These are phyloP conservation scores for Buathra laborator DNA, from an alignment of 2,888 invertebrate genomes.

Conservation along the genomic window DNA sequence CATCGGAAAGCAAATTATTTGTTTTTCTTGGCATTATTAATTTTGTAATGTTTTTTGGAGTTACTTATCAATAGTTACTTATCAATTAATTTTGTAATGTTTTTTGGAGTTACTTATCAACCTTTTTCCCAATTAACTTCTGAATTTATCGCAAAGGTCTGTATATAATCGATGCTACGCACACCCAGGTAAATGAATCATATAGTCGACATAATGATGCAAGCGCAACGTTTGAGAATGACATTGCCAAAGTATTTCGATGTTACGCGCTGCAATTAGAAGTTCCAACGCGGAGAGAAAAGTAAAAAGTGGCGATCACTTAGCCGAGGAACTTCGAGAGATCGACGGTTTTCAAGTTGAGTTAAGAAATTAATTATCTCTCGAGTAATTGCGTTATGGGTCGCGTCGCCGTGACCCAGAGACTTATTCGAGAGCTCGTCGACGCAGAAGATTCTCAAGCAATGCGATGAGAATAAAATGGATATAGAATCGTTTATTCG, in stretches of 20 bases:
- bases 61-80: too few relatives aligned
- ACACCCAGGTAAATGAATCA: too few relatives aligned
- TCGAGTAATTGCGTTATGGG: constrained; percentile 39
- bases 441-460: constrained; percentile 23
- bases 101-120: too few relatives aligned
- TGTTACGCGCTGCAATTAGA: not conserved
- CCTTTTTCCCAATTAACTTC: too few relatives aligned
- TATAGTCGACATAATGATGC: too few relatives aligned
- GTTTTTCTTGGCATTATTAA: too few relatives aligned
- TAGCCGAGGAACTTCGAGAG: not conserved
- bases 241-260: constrained; percentile 11
- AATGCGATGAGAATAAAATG: constrained; percentile 14
- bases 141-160: too few relatives aligned
- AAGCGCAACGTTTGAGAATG: not conserved
- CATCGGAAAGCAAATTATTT: too few relatives aligned
- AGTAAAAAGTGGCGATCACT: not conserved
- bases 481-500: constrained; percentile 40
- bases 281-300: not conserved
- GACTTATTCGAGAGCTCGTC: constrained; percentile 11
- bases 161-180: too few relatives aligned
- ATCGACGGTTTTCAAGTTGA: constrained; percentile 21
- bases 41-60: too few relatives aligned
- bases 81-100: too few relatives aligned
- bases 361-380: constrained; percentile 54
- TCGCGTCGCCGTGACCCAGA: constrained; percentile 40